Base-by-base conservation (phyloP, 2,888 invertebrate genomes). In the Xylota segnis region DNA sequence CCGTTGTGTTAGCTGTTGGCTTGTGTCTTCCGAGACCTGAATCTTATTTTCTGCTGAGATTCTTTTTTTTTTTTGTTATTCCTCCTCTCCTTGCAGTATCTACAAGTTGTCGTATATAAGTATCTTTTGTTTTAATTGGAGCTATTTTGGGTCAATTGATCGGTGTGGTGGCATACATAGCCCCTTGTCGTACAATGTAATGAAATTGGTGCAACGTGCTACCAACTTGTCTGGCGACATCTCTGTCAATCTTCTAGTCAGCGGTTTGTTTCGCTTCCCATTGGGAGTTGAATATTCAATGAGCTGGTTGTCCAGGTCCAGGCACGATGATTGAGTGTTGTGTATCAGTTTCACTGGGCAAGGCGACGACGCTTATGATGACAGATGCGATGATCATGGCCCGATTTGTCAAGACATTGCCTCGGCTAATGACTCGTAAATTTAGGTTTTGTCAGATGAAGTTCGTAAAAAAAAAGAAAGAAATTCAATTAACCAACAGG, bases 61-160 rank as follows among this genome's bases (percentile, higher is more conserved):
- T 66, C 37, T 43, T 43, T 50, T 27, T 14, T 47, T 29, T 6
- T 47, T 43, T 43, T 50, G 27, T 14, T 47, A 14, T 6, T 47
- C 16, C 0, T 47, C 43, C 1, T 9, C 29, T 6, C 23, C 9
- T 12, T 9, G 9, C n/a, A n/a, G n/a, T n/a, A n/a, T 23, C 2
- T 23, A 1, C 23, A 1, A 23, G 3, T 23, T 23, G 23, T 2
- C 1, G 23, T 6, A 29, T 40, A 27, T 45, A 34, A 37, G 54
- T n/a, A 56, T 71, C 54, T 76, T 63, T 77, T 76, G 56, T 63
- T 50, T 70, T 63, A 34, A 63, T 59, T 76, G 54, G 37, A 52
- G 18, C 45, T n/a, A 47, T 82, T 83, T 77, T 71, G 72, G 83
- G 83, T 83, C 78, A 78, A 61, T 61, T 68, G 59, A 78, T 72